These are phyloP conservation scores for Sesamia nonagrioides DNA, from an alignment of 1,140 invertebrate genomes.

Conservation along the genomic window DNA sequence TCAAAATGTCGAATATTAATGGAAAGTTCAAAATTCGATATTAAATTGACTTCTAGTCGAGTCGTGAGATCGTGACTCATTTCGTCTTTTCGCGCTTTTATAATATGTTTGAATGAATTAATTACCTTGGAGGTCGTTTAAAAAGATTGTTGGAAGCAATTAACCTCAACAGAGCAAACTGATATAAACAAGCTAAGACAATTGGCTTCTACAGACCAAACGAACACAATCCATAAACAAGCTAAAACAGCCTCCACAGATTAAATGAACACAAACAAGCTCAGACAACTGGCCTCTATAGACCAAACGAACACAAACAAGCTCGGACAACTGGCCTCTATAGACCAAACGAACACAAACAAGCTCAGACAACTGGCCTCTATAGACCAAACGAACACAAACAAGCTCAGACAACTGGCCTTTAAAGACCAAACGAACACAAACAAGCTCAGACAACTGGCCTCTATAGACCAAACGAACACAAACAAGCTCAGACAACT, in stretches of 20 bases:
- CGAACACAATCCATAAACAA: background rate
- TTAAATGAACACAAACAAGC: background rate
- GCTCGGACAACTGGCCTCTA: too few species aligned
- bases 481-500: background rate
- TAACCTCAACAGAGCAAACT: too few species aligned
- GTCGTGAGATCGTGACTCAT: constrained; percentile 28
- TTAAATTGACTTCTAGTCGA: constrained; percentile 10
- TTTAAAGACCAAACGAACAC: background rate
- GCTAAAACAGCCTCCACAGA: too few species aligned
- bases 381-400: background rate
- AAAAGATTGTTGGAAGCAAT: background rate
- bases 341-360: background rate
- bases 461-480: background rate
- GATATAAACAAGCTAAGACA: background rate
- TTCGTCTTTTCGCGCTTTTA: background rate
- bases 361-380: background rate
- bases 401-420: background rate
- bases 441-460: background rate
- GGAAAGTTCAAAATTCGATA: constrained; percentile 21
- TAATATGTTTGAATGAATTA: background rate
- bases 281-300: background rate
- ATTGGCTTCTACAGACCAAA: background rate
- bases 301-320: constrained; percentile 1
- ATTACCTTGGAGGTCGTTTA: background rate
- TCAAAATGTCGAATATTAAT: constrained; percentile 39